phyloP scores from a whole-genome alignment of 2,888 invertebrate species.

The Agapostemon virescens region DNA sequence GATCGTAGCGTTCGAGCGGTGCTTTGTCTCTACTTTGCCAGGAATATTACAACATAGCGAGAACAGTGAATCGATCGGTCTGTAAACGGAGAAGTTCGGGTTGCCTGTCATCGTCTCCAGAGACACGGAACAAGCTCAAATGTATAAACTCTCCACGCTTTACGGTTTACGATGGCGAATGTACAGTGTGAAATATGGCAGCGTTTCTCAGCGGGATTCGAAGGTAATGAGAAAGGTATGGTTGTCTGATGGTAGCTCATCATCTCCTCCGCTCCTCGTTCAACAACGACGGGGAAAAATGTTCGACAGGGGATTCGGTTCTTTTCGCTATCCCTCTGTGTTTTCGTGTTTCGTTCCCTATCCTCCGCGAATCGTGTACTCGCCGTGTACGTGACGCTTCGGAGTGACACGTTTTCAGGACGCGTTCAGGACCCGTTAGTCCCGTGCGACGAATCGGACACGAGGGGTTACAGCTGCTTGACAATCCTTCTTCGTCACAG shows the following conservation, averaged over 20 bases:
- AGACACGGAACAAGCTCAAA: slow-evolving; percentile 6
- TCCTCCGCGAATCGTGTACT: slow-evolving; percentile 23
- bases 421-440: slow-evolving; percentile 36
- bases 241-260: slow-evolving; percentile 27
- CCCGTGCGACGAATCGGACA: slow-evolving; percentile 33
- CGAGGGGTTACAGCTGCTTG: slow-evolving; percentile 58
- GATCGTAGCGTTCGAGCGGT: not conserved
- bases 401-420: slow-evolving; percentile 33
- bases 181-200: slow-evolving; percentile 7
- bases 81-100: not conserved
- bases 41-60: not conserved
- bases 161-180: slow-evolving; percentile 4
- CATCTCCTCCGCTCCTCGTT: not conserved
- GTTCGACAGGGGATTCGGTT: slow-evolving; percentile 17
- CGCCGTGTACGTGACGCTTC: not conserved
- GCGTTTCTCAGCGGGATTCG: not conserved
- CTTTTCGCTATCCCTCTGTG: slow-evolving; percentile 7
- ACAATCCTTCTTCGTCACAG: slow-evolving; percentile 63
- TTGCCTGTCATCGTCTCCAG: not conserved
- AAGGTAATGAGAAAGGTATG: slow-evolving; percentile 35
- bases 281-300: slow-evolving; percentile 11
- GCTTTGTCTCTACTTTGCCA: not conserved
- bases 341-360: slow-evolving; percentile 3
- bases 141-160: slow-evolving; percentile 28
- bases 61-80: not conserved